phyloP scores from a whole-genome alignment of 1,140 invertebrate species.

The Nomia melanderi region DNA sequence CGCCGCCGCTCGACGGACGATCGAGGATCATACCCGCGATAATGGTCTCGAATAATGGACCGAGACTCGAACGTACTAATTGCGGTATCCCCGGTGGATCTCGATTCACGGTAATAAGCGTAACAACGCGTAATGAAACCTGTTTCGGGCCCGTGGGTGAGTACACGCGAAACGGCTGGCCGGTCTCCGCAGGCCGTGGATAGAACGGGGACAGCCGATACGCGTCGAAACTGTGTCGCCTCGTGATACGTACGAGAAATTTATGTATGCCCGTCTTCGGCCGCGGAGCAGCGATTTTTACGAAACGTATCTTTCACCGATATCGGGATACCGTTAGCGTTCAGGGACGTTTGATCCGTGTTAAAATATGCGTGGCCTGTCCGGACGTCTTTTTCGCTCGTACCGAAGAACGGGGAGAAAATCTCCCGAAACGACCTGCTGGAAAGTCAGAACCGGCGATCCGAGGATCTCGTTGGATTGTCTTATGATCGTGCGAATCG shows the following conservation, averaged over 20 bases:
- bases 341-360: not conserved
- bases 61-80: not conserved
- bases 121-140: not conserved
- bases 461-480: too few species aligned
- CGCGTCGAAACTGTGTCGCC: not conserved
- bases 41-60: not conserved
- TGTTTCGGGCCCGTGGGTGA: not conserved
- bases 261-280: not conserved
- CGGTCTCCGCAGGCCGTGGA: not conserved
- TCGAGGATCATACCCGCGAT: not conserved
- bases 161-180: not conserved
- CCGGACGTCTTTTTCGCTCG: too few species aligned
- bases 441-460: too few species aligned
- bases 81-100: not conserved
- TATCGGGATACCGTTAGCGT: not conserved
- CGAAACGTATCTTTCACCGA: not conserved
- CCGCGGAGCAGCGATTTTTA: conserved; percentile 6
- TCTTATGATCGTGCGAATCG: too few species aligned
- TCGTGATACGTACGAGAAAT: not conserved
- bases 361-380: not conserved
- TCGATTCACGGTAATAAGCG: conserved; percentile 1
- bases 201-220: not conserved
- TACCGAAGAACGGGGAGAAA: too few species aligned
- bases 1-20: too few species aligned
- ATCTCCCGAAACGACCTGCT: too few species aligned